These are phyloP conservation scores for Xylocopa sonorina DNA, from an alignment of 1,140 invertebrate genomes.

Conservation along the genomic window DNA sequence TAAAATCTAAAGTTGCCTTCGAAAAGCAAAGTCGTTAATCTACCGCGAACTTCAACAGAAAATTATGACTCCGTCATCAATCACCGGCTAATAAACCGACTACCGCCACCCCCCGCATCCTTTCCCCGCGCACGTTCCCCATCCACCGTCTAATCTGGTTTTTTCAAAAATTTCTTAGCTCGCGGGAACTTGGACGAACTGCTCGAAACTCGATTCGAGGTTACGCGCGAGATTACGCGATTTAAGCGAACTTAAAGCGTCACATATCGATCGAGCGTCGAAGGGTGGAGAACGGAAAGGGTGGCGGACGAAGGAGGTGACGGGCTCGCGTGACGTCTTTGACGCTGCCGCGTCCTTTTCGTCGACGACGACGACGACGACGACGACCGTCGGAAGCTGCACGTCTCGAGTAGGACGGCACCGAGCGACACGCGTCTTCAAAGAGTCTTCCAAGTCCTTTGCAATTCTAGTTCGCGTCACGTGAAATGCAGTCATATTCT, in stretches of 20 bases:
- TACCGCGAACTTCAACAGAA: no score
- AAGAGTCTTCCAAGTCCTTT: slow-evolving; percentile 46
- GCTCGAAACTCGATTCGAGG: slow-evolving; percentile 21
- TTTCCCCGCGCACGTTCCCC: no score
- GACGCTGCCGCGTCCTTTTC: slow-evolving; percentile 32
- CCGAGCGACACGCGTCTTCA: slow-evolving; percentile 39
- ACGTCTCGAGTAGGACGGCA: slow-evolving; percentile 39
- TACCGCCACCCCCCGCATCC: no score
- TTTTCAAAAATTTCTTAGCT: slow-evolving; percentile 14
- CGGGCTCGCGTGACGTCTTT: slow-evolving; percentile 47
- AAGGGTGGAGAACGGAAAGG: neutral
- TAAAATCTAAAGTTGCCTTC: no score
- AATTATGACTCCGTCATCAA: no score
- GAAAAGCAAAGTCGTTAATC: no score
- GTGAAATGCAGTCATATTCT: slow-evolving; percentile 51
- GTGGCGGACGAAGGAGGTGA: slow-evolving; percentile 3
- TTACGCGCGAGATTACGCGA: slow-evolving; percentile 37
- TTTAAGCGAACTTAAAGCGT: slow-evolving; percentile 55
- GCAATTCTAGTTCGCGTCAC: slow-evolving; percentile 52
- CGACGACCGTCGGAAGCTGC: slow-evolving; percentile 47
- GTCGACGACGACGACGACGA: no score
- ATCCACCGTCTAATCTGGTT: neutral
- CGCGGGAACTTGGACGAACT: neutral
- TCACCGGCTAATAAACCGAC: no score
- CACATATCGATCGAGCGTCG: slow-evolving; percentile 30